Base-by-base conservation (phyloP, 1,140 invertebrate genomes). In the Pseudomyrmex cubaensis region DNA sequence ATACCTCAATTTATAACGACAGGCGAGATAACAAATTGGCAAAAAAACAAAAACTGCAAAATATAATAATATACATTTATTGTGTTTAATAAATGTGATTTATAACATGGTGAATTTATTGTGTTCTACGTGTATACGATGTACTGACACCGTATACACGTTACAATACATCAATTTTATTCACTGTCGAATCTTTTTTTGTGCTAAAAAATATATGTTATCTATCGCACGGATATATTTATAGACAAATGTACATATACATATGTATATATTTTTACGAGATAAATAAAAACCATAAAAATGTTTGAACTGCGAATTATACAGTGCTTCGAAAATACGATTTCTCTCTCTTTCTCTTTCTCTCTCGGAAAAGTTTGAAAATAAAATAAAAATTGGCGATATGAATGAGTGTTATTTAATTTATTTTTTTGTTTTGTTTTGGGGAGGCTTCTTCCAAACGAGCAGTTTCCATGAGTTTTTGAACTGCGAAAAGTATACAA, bases 1-100 rank as follows among this genome's bases (percentile, higher is more conserved):
- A 72, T 59, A 46, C 52, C 25, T 54, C 13, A 70, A 70, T 80
- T 80, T 72, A 61, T 72, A 12, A 17, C 5, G 64, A 46, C 44
- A 13, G n/a, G 10, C 22, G 54, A 57, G 44, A 25, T 70, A 25
- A 35, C 8, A 7, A 80, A 48, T 59, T n/a, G 35, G 35, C 5
- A 35, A 35, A 35, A 35, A 35, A 35, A 35, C 7, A 48, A 22
- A 54, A 9, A 35, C 2, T 46, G 46, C 15, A 50, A 22, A 72
- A 80, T 69, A 70, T 57, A n/a, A 48, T 59, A 25, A 59, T 50
- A 22, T 44, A 20, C 57, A 46, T 13, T 76, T 9, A 12, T 66
- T 67, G 13, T 0, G 12, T 22, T 67, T 54, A 54, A 77, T 77
- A 50, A 59, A 17, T 17, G 5, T 15, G 12, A 72, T 50, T 48